A percentile compares a stretch with the other conserved stretches of the same genome.
phyloP scores from a whole-genome alignment of 2,113 vertebrate species.

The Rhinoptilus africanus region DNA sequence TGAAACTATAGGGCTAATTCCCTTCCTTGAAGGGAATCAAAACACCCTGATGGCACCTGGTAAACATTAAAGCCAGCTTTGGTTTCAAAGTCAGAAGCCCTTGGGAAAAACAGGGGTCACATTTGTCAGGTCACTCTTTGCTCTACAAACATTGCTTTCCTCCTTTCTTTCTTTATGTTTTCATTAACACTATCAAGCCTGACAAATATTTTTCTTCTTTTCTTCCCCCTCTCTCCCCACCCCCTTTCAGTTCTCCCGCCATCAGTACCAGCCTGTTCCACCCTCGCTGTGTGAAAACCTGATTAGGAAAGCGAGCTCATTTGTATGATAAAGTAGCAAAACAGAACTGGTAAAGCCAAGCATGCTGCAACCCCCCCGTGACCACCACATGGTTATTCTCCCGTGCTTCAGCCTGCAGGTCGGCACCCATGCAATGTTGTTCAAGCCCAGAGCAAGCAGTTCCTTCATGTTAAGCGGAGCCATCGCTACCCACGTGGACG shows the following conservation, averaged over 20 bases:
- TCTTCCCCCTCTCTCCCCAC: neutral
- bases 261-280: neutral
- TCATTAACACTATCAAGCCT: slow-evolving; percentile 36
- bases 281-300: neutral
- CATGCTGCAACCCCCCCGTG: neutral
- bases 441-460: neutral
- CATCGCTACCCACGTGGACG: neutral
- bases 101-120: slow-evolving; percentile 58
- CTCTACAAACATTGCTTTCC: slow-evolving; percentile 6
- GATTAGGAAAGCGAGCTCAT: neutral
- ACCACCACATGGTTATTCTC: neutral
- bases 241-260: neutral
- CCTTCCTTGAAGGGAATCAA: slow-evolving; percentile 48
- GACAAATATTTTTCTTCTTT: slow-evolving; percentile 32
- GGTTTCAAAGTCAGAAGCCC: slow-evolving; percentile 68
- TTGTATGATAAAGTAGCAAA: neutral
- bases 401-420: neutral
- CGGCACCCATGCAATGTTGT: neutral
- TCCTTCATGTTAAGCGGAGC: neutral
- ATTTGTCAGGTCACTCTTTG: slow-evolving; percentile 54
- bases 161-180: slow-evolving; percentile 50
- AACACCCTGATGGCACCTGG: slow-evolving; percentile 63
- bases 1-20: slow-evolving; percentile 44
- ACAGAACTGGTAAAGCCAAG: neutral
- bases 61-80: slow-evolving; percentile 66